phyloP scores from a whole-genome alignment of 2,888 invertebrate species.

The Pegoplata infirma region DNA sequence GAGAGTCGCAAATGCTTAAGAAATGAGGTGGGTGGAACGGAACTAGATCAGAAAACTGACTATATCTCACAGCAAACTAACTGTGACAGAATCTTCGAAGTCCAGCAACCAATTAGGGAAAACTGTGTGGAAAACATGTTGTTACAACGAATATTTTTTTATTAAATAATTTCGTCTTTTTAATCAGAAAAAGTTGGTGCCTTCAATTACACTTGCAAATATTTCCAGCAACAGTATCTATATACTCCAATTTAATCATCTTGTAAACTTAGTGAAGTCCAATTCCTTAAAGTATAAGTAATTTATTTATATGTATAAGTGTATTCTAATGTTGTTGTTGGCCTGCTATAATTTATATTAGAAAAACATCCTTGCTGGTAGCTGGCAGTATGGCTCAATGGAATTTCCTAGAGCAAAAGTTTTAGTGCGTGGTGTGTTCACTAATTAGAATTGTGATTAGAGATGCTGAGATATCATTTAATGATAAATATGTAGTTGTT shows the following conservation, averaged over 20 bases:
- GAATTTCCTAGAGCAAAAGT: too few relatives aligned
- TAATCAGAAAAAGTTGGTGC: too few relatives aligned
- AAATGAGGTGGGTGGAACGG: too few relatives aligned
- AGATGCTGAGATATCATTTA: slow-evolving; percentile 58
- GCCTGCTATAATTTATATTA: background rate
- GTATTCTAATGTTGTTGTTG: slow-evolving; percentile 1
- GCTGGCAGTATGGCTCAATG: background rate
- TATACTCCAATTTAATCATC: background rate
- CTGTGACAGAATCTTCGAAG: too few relatives aligned
- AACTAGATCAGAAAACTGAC: too few relatives aligned
- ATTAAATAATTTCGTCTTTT: too few relatives aligned
- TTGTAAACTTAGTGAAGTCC: background rate
- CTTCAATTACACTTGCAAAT: too few relatives aligned
- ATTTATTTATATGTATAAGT: background rate
- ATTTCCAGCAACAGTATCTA: background rate
- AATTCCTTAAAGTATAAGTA: background rate
- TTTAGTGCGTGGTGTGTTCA: slow-evolving; percentile 19
- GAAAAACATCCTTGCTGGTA: background rate
- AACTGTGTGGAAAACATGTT: too few relatives aligned
- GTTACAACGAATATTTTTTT: too few relatives aligned
- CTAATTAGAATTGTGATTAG: slow-evolving; percentile 63
- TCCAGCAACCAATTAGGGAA: too few relatives aligned
- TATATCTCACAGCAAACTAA: too few relatives aligned
- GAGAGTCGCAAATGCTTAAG: too few relatives aligned
- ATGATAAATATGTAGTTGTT: slow-evolving; percentile 61